Evolutionary conservation across 2,888 invertebrate genomes (phyloP), one percentile per base, ranked within the genome.

Genomic region (Aleiodes testaceus): DNA sequence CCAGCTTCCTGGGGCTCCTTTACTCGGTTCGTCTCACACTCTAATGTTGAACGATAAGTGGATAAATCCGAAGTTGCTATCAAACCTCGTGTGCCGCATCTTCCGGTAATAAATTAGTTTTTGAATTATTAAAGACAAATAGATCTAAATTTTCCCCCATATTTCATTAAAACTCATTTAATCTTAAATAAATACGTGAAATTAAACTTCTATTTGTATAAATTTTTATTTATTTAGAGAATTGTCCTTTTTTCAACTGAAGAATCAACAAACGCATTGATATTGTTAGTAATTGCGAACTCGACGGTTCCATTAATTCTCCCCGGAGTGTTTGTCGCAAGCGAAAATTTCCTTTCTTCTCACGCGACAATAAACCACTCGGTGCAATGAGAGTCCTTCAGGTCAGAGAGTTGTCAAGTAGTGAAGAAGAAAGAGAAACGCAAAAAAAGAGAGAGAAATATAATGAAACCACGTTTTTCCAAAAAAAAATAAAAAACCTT

Each of bases 91-190:
- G 42, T 12, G 59, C 36, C 11, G 9, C 59, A 42, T 59, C 59
- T 42, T 59, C 42, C 42, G 42, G 36, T 42, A 12, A 59, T 59
- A 42, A 59, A 59, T 59, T 59, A 30, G 53, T 5, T 53, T 26
- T 53, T 53, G 53, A 26, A 26, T 26, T 53, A 53, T 53, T 53
- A 53, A 53, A 53, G 18, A 36, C 53, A 53, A 53, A 53, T 53
- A 36, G 6, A 36, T 36, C 7, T 36, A 36, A 6, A 36, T 36
- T 36, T 9, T 36, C 36, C 9, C 36, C 9, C 5, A 26, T 36
- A 36, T 9, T 11, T 36, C 36, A 36, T 7, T 36, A 11, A 36
- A 36, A 36, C n/a, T n/a, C n/a, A 36, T 2, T 36, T 11, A 6
- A 6, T 36, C 36, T 36, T 36, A 9, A 11, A 36, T 36, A 11